Evolutionary conservation across 2,113 vertebrate species (phyloP), one percentile per base, ranked within the genome.

Genomic region (Pandion haliaetus): DNA sequence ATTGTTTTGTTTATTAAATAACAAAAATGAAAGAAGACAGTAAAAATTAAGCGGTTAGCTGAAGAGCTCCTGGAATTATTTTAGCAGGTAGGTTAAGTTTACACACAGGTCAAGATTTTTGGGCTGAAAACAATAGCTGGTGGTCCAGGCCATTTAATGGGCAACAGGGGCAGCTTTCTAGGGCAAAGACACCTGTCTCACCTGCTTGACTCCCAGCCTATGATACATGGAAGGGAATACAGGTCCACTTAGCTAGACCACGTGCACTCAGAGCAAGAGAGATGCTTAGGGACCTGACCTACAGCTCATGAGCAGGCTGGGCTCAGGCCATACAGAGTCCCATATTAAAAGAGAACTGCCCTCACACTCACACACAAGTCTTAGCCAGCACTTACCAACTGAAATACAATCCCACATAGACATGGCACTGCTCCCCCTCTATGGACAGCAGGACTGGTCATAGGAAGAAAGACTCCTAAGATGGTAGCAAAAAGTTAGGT

Each of bases 361-460:
- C 70, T 36, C 44, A n/a, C 0, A 1, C 44, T 71, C 52, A 65
- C 17, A 47, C 12, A 5, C 15, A 63, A 45, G 25, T 29, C 57
- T 23, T 31, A 50, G 59, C 12, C 77, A 73, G 32, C 0, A 4
- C 15, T 36, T 42, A 58, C 8, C 38, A 65, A 55, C 13, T 76
- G 69, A 84, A 88, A 76, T 29, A 54, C 61, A 52, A 40, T 40
- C 16, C 7, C 32, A 55, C 23, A 34, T 5, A 3, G 57, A 25
- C n/a, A 57, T 1, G 3, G 16, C 50, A 44, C 49, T 70, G 73
- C 16, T 67, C 17, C 21, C 9, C 42, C 47, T 62, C 36, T 25
- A 3, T 12, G 11, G 31, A 21, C 5, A 38, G 70, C 55, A 62
- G 40, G 78, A 82, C 0, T 0, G 29, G 34, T 52, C 72, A 69